Percentiles rank a stretch among this genome's conserved stretches.
phyloP scores from a whole-genome alignment of 2,113 vertebrate genomes.

The Petrocephalus microphthalmus region DNA sequence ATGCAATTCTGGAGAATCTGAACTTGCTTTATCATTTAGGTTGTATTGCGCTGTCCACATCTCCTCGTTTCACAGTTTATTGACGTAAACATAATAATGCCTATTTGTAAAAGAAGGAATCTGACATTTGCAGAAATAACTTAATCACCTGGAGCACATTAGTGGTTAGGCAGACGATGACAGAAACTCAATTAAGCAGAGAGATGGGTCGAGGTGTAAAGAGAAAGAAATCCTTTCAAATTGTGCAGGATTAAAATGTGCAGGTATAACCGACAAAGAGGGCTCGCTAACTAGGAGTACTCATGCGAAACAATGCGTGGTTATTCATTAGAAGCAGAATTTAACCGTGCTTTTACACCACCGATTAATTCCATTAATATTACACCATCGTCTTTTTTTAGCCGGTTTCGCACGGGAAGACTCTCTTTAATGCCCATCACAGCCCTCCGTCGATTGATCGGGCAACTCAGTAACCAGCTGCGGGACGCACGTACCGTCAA shows the following conservation, averaged over 20 bases:
- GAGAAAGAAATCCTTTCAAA: background rate
- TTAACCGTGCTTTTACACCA: conserved; percentile 15
- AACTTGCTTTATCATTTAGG: background rate
- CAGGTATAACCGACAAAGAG: background rate
- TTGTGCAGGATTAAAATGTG: background rate
- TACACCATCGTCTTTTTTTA: conserved; percentile 47
- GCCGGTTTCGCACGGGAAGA: conserved; percentile 44
- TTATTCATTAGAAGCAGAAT: conserved; percentile 20
- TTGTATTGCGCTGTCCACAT: background rate
- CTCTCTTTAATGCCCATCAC: conserved; percentile 55
- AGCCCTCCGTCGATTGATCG: conserved; percentile 48
- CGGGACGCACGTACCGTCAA: conserved; percentile 41
- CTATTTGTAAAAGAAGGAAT: too few species aligned
- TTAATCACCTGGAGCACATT: background rate
- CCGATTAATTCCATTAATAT: conserved; percentile 24
- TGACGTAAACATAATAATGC: background rate
- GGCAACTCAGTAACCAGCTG: conserved; percentile 49
- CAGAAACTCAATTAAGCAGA: background rate
- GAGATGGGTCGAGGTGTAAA: background rate
- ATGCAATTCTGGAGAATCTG: background rate
- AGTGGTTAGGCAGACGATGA: background rate
- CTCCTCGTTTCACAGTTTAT: background rate
- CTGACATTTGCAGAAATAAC: background rate
- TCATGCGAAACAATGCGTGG: background rate
- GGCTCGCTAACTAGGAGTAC: background rate